Percentiles rank a stretch among this genome's conserved stretches.
phyloP scores from a whole-genome alignment of 2,797 vertebrate genomes.

The Gymnocypris eckloni region DNA sequence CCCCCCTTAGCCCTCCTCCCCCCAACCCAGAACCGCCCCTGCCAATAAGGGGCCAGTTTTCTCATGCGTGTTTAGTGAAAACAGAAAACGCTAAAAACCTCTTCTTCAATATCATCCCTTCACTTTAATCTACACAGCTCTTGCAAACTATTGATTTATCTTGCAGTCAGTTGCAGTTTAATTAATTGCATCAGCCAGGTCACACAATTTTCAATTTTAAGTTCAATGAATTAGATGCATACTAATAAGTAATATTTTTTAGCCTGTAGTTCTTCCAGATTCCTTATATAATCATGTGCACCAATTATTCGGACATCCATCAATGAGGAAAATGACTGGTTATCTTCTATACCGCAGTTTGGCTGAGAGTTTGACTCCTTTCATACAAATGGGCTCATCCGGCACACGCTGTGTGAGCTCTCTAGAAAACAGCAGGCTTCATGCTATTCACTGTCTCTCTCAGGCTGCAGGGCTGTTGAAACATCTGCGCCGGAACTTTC shows the following conservation, averaged over 20 bases:
- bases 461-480: conserved; percentile 39
- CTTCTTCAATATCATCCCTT: not conserved
- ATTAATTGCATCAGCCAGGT: not conserved
- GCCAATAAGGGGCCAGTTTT: too few species aligned
- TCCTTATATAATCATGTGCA: not conserved
- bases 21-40: too few species aligned
- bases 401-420: conserved; percentile 9
- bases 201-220: not conserved
- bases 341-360: not conserved
- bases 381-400: conserved; percentile 28
- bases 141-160: not conserved
- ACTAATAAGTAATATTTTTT: conserved; percentile 8
- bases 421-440: conserved; percentile 36
- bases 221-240: not conserved
- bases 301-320: conserved; percentile 17
- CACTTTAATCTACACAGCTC: not conserved
- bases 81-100: not conserved
- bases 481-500: conserved; percentile 35
- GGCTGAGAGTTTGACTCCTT: conserved; percentile 8
- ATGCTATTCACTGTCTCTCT: conserved; percentile 17
- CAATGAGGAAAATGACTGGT: conserved; percentile 24
- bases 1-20: too few species aligned
- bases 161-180: not conserved
- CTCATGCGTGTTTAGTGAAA: not conserved
- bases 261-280: not conserved